Base-by-base conservation (phyloP, 2,113 vertebrate species). In the Semicossyphus pulcher region DNA sequence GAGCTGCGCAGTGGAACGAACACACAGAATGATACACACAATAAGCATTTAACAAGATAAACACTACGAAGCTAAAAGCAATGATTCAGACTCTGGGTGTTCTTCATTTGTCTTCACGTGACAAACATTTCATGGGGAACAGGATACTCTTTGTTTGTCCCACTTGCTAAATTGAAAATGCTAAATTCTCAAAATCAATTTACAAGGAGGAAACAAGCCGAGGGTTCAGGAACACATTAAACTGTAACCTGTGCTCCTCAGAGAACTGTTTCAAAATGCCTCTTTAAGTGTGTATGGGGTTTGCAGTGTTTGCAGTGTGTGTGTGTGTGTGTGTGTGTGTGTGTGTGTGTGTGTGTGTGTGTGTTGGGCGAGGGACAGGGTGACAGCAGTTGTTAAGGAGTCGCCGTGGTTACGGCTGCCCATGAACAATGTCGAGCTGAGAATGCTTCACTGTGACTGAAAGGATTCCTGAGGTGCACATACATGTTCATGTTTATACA, bases 341-440 rank as follows among this genome's bases (percentile, higher is more conserved):
- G 8, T 59, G 31, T 29, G 32, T 39, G 26, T 31, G 20, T 18
- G 23, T 41, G 25, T 44, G 45, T 36, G 29, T 64, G 37, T 54
- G 7, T 42, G 26, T 58, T 21, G 39, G 70, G 76, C 16, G 28
- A 69, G 78, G 73, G 78, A 86, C 45, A 39, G 84, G 34, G 49
- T 71, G 78, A 84, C 81, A 80, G 79, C 70, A 79, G 83, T 89
- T 91, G 90, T 90, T 87, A 77, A 86, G 87, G 77, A 84, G 92
- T 92, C 31, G 15, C 90, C 88, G 93, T 92, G 89, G 93, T 86
- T 84, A 92, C 90, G 21, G 44, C 72, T 29, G 51, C 73, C 71
- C 76, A 73, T 59, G 74, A 90, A 90, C 84, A 88, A 85, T 82
- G 81, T 73, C 74, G 74, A 71, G 78, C 83, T 42, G 56, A 70